These are phyloP conservation scores for Onychorhynchus coronatus DNA, from an alignment of 2,113 vertebrate genomes.

Conservation along the genomic window DNA sequence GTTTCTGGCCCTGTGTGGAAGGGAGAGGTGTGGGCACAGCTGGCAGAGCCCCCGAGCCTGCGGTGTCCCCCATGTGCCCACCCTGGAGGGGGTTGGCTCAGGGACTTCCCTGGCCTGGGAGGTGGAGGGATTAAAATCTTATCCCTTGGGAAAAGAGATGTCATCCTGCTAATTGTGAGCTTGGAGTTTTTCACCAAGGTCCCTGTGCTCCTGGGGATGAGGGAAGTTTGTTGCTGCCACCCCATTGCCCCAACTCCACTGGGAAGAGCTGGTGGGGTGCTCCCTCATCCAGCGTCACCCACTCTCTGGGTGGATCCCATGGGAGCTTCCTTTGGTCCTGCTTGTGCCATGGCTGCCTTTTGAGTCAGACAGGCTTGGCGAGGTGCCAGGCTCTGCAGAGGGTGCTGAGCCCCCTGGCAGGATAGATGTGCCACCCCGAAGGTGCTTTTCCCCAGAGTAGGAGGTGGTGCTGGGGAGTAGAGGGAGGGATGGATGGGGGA, in stretches of 20 bases:
- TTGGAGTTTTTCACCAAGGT: background rate
- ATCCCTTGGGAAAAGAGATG: background rate
- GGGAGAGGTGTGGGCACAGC: background rate
- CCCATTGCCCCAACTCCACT: accelerated
- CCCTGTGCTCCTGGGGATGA: background rate
- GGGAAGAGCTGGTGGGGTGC: background rate
- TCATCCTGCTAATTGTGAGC: background rate
- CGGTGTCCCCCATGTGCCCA: background rate
- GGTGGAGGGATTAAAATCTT: background rate
- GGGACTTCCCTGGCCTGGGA: background rate
- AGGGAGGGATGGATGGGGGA: background rate
- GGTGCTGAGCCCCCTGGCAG: background rate
- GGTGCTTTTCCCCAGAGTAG: accelerated
- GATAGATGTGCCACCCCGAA: background rate
- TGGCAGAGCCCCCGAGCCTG: background rate
- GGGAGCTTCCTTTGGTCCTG: background rate
- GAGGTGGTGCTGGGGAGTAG: background rate
- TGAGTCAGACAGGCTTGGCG: background rate
- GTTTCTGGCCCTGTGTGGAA: background rate
- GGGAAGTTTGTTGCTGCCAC: background rate
- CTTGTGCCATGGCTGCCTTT: background rate
- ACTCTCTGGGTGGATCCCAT: accelerated
- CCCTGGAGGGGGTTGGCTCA: background rate
- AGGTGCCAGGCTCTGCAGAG: background rate
- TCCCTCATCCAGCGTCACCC: background rate